These are phyloP conservation scores for Pelodiscus sinensis DNA, from an alignment of 2,113 vertebrate species.

Conservation along the genomic window DNA sequence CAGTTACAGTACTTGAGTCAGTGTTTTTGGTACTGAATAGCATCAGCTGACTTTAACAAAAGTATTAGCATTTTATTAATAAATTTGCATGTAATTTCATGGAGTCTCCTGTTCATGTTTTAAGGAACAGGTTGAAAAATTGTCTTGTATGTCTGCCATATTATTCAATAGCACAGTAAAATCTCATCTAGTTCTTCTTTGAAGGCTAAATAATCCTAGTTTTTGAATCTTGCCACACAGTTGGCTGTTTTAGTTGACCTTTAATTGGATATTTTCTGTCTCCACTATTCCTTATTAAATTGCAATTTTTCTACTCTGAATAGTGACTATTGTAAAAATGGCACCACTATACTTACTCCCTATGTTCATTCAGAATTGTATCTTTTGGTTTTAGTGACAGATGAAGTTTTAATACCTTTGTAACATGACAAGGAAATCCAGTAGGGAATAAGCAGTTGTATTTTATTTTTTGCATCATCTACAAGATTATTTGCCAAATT, in stretches of 20 bases:
- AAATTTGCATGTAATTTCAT: neutral
- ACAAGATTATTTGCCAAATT: neutral
- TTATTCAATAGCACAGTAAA: neutral
- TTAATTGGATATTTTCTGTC: neutral
- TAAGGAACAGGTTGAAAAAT: neutral
- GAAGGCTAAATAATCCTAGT: neutral
- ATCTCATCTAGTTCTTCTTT: neutral
- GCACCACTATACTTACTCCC: neutral
- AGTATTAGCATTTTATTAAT: neutral
- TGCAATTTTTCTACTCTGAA: neutral
- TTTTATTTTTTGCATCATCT: neutral
- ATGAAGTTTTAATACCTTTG: neutral
- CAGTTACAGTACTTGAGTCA: neutral
- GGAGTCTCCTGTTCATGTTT: neutral
- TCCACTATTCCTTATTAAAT: neutral
- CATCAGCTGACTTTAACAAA: neutral
- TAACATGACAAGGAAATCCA: neutral
- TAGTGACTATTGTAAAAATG: neutral
- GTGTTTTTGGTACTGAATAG: neutral
- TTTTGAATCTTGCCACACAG: neutral
- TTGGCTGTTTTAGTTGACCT: neutral
- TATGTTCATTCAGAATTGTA: neutral
- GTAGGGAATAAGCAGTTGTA: neutral
- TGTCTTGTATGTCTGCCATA: neutral
- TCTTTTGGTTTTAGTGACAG: neutral